These are phyloP conservation scores for Galaxias olidus DNA, from an alignment of 2,797 vertebrate genomes.

Conservation along the genomic window DNA sequence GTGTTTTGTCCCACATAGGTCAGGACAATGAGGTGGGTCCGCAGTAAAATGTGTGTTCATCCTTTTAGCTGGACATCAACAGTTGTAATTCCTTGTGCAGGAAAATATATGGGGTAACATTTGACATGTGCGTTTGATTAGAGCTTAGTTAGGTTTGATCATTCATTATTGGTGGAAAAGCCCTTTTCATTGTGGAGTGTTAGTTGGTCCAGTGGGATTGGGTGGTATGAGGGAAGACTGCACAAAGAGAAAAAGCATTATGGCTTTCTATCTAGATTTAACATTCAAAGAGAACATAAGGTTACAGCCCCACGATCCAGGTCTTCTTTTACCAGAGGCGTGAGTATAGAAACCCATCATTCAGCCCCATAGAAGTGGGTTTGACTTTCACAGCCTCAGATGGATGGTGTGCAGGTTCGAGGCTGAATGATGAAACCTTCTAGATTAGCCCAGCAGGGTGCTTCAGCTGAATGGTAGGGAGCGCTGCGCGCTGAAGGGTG, in stretches of 20 bases:
- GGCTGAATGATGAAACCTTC: constrained; percentile 34
- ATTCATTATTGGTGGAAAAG: constrained; percentile 1
- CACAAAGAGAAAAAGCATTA: no score
- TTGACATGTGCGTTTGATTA: constrained; percentile 1
- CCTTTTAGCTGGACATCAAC: neutral
- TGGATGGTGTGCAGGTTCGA: constrained; percentile 30
- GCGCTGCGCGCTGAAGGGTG: no score
- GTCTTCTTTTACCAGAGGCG: constrained; percentile 11
- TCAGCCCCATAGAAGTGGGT: constrained; percentile 9
- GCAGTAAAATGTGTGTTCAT: no score
- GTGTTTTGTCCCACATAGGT: no score
- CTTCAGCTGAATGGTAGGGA: constrained; percentile 7
- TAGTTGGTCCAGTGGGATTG: no score
- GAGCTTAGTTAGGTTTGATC: constrained; percentile 19
- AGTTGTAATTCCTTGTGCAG: constrained; percentile 21
- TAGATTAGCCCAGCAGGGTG: constrained; percentile 32
- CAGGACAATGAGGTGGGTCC: no score
- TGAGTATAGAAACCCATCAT: constrained; percentile 19
- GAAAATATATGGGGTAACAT: constrained; percentile 17
- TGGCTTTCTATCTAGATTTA: no score
- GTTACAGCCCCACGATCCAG: no score
- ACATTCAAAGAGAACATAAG: no score
- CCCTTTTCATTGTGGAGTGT: neutral
- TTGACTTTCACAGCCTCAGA: neutral
- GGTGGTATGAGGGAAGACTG: no score